phyloP scores from a whole-genome alignment of 2,113 vertebrate genomes.

The Cyanocitta stelleri region DNA sequence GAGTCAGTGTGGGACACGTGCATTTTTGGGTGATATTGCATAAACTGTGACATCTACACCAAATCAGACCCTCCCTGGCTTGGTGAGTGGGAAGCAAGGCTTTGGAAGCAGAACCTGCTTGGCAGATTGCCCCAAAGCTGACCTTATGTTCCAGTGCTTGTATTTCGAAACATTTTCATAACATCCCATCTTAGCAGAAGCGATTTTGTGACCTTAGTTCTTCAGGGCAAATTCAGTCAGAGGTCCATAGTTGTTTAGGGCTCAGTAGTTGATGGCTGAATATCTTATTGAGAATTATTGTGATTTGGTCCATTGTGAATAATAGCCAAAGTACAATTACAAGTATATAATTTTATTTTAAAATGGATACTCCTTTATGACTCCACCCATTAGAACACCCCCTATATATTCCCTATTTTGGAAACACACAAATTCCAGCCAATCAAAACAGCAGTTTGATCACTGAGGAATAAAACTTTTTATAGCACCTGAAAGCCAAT shows the following conservation, averaged over 20 bases:
- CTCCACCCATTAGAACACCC: not conserved
- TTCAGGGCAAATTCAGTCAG: not conserved
- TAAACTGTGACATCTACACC: not conserved
- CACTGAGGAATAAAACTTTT: not conserved
- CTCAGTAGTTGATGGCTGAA: not conserved
- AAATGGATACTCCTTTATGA: not conserved
- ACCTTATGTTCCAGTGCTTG: not conserved
- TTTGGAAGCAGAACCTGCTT: not conserved
- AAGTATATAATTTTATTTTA: not conserved
- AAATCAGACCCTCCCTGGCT: not conserved
- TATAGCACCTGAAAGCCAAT: not conserved
- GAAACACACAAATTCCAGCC: not conserved
- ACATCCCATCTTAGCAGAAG: not conserved
- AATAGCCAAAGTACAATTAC: not conserved
- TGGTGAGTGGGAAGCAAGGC: not conserved
- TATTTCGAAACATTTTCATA: slow-evolving; percentile 3
- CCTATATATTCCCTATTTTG: not conserved
- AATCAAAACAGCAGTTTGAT: not conserved
- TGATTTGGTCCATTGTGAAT: not conserved
- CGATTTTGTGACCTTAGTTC: not conserved
- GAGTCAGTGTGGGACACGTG: not conserved
- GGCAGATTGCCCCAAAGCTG: not conserved
- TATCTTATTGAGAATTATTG: not conserved
- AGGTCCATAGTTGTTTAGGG: not conserved
- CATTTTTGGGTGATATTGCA: slow-evolving; percentile 1